Evolutionary conservation across 2,113 vertebrate species (phyloP).

Genomic region (Plotosus lineatus): DNA sequence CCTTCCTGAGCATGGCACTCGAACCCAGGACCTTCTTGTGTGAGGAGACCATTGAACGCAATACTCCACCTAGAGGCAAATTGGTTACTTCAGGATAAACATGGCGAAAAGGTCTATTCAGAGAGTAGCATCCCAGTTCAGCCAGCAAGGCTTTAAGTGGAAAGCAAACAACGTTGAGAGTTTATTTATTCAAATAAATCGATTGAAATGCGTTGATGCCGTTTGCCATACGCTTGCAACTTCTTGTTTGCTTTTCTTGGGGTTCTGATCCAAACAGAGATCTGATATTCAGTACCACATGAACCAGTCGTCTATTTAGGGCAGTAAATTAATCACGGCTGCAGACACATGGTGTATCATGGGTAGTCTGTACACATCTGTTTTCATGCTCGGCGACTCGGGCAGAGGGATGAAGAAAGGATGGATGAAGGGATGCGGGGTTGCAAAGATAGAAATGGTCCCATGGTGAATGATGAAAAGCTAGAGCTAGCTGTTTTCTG

Average conservation of each 20-base stretch:
- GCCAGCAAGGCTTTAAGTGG: not conserved
- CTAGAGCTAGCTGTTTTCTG: slow-evolving; percentile 34
- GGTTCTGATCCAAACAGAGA: not conserved
- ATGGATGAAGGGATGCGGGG: not conserved
- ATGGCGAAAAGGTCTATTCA: too few relatives aligned
- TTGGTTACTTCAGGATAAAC: too few relatives aligned
- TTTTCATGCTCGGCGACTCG: not conserved
- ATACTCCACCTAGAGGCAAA: too few relatives aligned
- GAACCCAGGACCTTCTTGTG: too few relatives aligned
- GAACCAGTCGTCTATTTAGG: slow-evolving; percentile 23
- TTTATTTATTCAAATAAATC: not conserved
- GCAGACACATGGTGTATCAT: not conserved
- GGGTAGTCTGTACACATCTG: slow-evolving; percentile 34
- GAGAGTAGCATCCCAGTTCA: not conserved
- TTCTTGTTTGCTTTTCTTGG: not conserved
- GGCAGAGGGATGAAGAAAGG: slow-evolving; percentile 9
- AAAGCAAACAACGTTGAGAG: not conserved
- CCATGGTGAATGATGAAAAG: slow-evolving; percentile 31
- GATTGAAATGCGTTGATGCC: not conserved
- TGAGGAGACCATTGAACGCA: too few relatives aligned
- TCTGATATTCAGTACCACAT: not conserved
- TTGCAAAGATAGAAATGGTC: slow-evolving; percentile 16
- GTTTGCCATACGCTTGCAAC: not conserved
- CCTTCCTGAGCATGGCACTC: too few relatives aligned
- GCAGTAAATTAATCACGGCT: slow-evolving; percentile 24